These are phyloP conservation scores for Drosophila biarmipes DNA, from an alignment of 1,140 invertebrate species.

Conservation along the genomic window DNA sequence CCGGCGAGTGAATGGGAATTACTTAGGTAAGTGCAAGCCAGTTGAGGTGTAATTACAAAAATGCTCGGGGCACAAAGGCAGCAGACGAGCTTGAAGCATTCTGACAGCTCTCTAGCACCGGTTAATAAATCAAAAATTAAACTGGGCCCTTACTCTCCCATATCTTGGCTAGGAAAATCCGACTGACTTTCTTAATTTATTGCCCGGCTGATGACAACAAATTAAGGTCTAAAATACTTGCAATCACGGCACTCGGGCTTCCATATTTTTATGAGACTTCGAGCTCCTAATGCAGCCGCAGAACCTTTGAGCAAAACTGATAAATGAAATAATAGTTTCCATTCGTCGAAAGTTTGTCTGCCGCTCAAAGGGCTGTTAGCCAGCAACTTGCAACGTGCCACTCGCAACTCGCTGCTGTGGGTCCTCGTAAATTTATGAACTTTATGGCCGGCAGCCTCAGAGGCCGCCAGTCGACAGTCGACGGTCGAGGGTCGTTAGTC, in stretches of 20 bases:
- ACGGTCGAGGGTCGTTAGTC: slow-evolving; percentile 30
- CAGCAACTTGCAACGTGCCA: slow-evolving; percentile 24
- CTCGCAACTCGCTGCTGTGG: slow-evolving; percentile 21
- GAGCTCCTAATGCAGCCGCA: slow-evolving; percentile 2
- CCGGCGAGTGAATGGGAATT: slow-evolving; percentile 33
- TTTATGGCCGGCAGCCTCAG: slow-evolving; percentile 41
- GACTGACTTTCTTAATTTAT: background rate
- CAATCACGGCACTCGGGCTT: background rate
- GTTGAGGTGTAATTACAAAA: slow-evolving; percentile 38
- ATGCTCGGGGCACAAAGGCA: background rate
- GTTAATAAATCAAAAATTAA: background rate
- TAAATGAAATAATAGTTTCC: slow-evolving; percentile 55
- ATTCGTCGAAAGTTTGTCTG: slow-evolving; percentile 52
- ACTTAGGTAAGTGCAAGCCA: slow-evolving; percentile 38
- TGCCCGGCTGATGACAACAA: background rate
- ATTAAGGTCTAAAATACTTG: background rate
- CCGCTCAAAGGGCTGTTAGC: slow-evolving; percentile 17
- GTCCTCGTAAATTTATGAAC: slow-evolving; percentile 53
- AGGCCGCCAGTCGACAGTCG: slow-evolving; percentile 25
- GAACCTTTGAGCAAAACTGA: slow-evolving; percentile 31
- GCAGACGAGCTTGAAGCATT: background rate
- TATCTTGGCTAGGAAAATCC: no score
- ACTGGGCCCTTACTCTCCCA: no score
- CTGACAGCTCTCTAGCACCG: no score
- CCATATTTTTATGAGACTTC: background rate